These are phyloP conservation scores for Epistrophella euchroma DNA, from an alignment of 2,888 invertebrate genomes.

Conservation along the genomic window DNA sequence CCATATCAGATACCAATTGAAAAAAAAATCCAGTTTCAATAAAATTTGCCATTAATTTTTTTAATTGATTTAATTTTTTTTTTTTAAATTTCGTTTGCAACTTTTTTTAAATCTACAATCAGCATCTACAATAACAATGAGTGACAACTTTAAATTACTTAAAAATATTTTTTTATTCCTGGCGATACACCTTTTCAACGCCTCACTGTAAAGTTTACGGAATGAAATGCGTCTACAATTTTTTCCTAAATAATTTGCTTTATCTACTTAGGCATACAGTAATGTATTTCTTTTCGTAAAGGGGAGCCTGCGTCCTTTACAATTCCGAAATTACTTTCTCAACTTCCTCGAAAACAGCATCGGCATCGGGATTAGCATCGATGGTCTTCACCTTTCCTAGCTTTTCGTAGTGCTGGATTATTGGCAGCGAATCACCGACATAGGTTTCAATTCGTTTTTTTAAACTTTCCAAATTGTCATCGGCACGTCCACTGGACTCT, in stretches of 20 bases:
- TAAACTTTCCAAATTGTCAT: conserved; percentile 96
- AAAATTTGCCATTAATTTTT: background rate
- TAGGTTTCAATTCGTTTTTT: conserved; percentile 95
- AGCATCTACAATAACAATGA: conserved; percentile 12
- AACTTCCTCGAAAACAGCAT: conserved; percentile 88
- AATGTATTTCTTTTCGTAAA: background rate
- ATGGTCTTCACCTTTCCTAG: conserved; percentile 90
- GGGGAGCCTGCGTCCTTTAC: conserved; percentile 9
- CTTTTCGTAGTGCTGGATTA: conserved; percentile 92
- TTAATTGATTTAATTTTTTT: conserved; percentile 4
- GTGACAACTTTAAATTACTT: conserved; percentile 61
- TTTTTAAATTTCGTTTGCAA: conserved; percentile 34
- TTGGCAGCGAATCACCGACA: conserved; percentile 93
- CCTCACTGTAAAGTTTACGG: conserved; percentile 20
- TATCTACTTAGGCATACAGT: conserved; percentile 36
- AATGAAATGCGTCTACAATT: conserved; percentile 62
- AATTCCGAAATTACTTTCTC: conserved; percentile 84
- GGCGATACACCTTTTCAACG: conserved; percentile 7
- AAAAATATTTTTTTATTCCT: conserved; percentile 43
- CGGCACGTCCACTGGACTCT: conserved; percentile 94
- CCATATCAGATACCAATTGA: background rate
- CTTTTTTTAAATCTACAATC: conserved; percentile 32
- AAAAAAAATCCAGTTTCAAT: background rate
- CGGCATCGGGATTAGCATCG: conserved; percentile 88
- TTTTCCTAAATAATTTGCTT: conserved; percentile 45